Conservation (phyloP, 2,888 invertebrate genomes). For the Stegophylla sp. region DNA sequence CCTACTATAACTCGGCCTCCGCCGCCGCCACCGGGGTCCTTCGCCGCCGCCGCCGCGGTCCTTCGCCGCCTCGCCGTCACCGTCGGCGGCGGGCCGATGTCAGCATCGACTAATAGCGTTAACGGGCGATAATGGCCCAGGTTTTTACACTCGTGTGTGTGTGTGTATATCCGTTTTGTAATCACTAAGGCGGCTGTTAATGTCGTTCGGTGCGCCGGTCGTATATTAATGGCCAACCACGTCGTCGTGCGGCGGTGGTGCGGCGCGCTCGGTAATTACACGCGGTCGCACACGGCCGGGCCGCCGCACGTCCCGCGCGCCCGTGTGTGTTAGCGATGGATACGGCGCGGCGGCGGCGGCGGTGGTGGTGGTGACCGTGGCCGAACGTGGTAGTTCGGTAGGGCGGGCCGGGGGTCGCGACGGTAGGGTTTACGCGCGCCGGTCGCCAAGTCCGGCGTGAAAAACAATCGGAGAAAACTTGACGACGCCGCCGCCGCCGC, state of each 20-base stretch:
- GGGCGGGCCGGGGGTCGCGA: too few relatives aligned
- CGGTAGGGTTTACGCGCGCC: not conserved
- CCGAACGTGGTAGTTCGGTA: not conserved
- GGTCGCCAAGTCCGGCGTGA: slow-evolving; percentile 34
- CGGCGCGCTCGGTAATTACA: slow-evolving; percentile 55
- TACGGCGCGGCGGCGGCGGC: not conserved
- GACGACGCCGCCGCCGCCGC: too few relatives aligned
- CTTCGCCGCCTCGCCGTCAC: too few relatives aligned
- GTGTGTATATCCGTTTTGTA: slow-evolving; percentile 57
- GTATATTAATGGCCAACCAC: slow-evolving; percentile 49
- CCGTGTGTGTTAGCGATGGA: too few relatives aligned
- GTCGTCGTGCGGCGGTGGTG: not conserved
- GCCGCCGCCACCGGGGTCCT: not conserved
- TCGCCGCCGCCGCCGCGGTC: too few relatives aligned
- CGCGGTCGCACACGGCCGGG: slow-evolving; percentile 31
- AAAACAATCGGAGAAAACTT: slow-evolving; percentile 55
- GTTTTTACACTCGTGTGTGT: too few relatives aligned
- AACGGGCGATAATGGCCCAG: slow-evolving; percentile 53
- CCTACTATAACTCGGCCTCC: too few relatives aligned
- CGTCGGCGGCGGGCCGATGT: slow-evolving; percentile 2
- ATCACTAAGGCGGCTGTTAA: slow-evolving; percentile 52
- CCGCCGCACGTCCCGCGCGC: not conserved
- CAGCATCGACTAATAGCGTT: slow-evolving; percentile 50
- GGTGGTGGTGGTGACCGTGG: not conserved
- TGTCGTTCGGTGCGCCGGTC: slow-evolving; percentile 52